Conservation (phyloP, 2,113 vertebrate genomes). For the Elaphurus davidianus region DNA sequence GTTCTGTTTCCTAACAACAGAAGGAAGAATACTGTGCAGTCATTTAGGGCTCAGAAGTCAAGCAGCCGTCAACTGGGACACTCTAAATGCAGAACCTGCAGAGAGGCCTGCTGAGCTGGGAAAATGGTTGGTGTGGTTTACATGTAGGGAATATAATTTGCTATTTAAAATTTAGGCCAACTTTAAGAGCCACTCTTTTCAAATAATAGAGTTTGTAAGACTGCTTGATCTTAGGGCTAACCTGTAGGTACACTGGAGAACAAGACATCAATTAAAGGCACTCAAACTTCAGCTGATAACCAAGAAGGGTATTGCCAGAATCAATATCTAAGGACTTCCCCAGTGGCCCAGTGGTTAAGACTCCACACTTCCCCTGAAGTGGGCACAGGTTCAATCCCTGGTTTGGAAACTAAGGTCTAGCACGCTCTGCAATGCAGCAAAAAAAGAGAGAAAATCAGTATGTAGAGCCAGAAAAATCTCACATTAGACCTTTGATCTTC, state of each 20-base stretch:
- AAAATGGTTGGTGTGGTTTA: background rate
- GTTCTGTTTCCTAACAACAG: background rate
- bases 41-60: background rate
- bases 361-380: background rate
- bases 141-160: background rate
- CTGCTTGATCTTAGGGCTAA: constrained; percentile 46
- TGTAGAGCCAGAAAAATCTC: constrained; percentile 45
- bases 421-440: background rate
- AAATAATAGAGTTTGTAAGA: constrained; percentile 25
- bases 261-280: constrained; percentile 59
- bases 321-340: constrained; percentile 32
- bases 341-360: background rate
- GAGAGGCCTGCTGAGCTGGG: background rate
- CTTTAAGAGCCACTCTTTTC: constrained; percentile 22
- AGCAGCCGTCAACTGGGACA: background rate
- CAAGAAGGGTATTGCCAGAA: constrained; percentile 46
- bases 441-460: constrained; percentile 21
- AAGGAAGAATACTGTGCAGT: background rate
- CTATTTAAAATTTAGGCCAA: background rate
- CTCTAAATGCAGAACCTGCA: background rate
- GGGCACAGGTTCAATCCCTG: background rate
- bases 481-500: background rate
- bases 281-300: constrained; percentile 45
- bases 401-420: background rate
- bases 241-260: background rate